phyloP scores from a whole-genome alignment of 2,888 invertebrate species.

The Caradrina kadenii region DNA sequence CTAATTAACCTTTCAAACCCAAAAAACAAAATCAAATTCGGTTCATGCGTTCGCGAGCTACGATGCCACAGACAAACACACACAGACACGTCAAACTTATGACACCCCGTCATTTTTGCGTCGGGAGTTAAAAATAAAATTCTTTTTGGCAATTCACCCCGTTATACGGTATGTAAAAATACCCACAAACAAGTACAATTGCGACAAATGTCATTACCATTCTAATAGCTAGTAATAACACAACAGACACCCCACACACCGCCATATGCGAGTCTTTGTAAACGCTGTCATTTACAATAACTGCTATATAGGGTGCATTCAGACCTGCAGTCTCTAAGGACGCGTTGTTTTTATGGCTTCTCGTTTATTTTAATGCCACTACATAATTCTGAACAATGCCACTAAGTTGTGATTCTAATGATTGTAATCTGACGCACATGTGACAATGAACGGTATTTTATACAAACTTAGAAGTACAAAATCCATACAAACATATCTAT shows the following conservation, averaged over 20 bases:
- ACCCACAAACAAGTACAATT: not conserved
- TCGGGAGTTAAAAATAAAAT: too few relatives aligned
- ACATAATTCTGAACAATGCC: slow-evolving; percentile 74
- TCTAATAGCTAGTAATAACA: slow-evolving; percentile 15
- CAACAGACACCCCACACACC: slow-evolving; percentile 1
- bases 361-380: slow-evolving; percentile 85
- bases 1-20: too few relatives aligned
- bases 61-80: too few relatives aligned
- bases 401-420: slow-evolving; percentile 66
- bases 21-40: too few relatives aligned
- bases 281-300: slow-evolving; percentile 34
- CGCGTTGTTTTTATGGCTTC: slow-evolving; percentile 75
- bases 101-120: too few relatives aligned
- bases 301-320: slow-evolving; percentile 27
- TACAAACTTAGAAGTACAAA: too few relatives aligned
- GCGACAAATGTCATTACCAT: slow-evolving; percentile 4
- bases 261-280: slow-evolving; percentile 36
- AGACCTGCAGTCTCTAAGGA: slow-evolving; percentile 73
- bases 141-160: too few relatives aligned
- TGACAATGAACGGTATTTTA: slow-evolving; percentile 18
- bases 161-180: too few relatives aligned
- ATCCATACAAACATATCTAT: too few relatives aligned
- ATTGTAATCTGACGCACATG: slow-evolving; percentile 62
- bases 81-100: too few relatives aligned
- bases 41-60: too few relatives aligned